Evolutionary conservation across 1,140 invertebrate species (phyloP), one percentile per base, ranked within the genome.

Genomic region (Drosophila sturtevanti): DNA sequence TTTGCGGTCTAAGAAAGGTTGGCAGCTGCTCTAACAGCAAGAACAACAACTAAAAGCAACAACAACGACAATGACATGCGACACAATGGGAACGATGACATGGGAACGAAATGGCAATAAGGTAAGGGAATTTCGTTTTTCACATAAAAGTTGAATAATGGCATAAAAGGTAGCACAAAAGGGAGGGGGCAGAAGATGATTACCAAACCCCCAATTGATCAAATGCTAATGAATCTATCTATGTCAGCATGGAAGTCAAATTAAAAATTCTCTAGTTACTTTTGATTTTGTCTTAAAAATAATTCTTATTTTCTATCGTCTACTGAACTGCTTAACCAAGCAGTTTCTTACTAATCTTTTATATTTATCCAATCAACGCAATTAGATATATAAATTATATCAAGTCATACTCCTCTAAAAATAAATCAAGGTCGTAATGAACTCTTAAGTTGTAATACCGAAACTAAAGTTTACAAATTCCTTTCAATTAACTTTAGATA

Each of bases 1-100:
- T 89, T 72, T 89, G 84, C 44, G 84, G 84, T 89, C 84, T 85
- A 84, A 89, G 85, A 74, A 89, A 87, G 84, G 84, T 79, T 89
- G 82, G 70, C 75, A 87, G 79, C 79, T 81, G 62, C 74, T 56
- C 14, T 27, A 34, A 56, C 54, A 56, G 34, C 54, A 56, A n/a
- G n/a, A n/a, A 7, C 27, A 31, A 31, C 27, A 31, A 31, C 14
- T 14, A 34, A 56, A 27, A 56, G 34, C 54, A 56, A 35, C n/a
- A 0, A 73, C 56, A 63, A 48, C 65, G 68, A 65, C 81, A 65
- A 59, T 72, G 70, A 81, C 82, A 81, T 65, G 68, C 77, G 66
- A 79, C 54, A 76, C 60, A 74, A 61, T 70, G 69, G 69, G 27
- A 31, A 67, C 84, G 74, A 64, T 77, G 71, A 81, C 78, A 81